A percentile compares a stretch with the other conserved stretches of the same genome.
Conservation (phyloP, 2,113 vertebrate species). For the Apeltes quadracus region DNA sequence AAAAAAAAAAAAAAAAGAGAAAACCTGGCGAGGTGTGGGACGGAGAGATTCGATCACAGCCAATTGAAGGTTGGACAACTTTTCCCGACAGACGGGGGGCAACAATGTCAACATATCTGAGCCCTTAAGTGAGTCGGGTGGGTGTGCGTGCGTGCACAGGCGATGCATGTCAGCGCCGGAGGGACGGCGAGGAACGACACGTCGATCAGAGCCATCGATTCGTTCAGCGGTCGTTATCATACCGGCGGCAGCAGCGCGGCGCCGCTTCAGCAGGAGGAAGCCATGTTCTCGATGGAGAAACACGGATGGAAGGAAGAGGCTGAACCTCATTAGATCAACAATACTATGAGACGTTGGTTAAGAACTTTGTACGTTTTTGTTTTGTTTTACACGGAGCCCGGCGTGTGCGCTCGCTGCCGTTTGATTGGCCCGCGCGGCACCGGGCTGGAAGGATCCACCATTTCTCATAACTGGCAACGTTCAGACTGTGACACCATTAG, state of each 20-base stretch:
- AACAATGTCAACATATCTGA: background rate
- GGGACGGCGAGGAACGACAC: too few species aligned
- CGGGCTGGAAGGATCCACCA: background rate
- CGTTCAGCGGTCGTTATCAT: background rate
- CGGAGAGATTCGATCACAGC: background rate
- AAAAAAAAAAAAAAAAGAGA: slow-evolving; percentile 12
- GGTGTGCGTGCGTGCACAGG: background rate
- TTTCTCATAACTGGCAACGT: background rate
- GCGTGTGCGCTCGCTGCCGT: background rate
- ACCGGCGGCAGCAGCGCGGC: background rate
- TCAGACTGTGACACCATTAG: too few species aligned
- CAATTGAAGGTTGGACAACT: background rate
- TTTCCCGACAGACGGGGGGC: background rate
- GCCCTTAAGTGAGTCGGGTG: background rate
- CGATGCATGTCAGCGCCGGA: too few species aligned
- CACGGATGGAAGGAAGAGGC: too few species aligned
- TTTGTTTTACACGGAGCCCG: too few species aligned
- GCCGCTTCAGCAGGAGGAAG: background rate
- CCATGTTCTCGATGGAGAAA: too few species aligned
- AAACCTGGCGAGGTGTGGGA: background rate
- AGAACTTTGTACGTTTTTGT: background rate
- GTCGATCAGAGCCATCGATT: background rate
- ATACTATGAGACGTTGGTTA: background rate
- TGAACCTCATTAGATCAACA: background rate
- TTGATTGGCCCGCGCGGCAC: background rate